Base-by-base conservation (phyloP, 2,888 invertebrate genomes). In the Omphaloscelis lunosa region DNA sequence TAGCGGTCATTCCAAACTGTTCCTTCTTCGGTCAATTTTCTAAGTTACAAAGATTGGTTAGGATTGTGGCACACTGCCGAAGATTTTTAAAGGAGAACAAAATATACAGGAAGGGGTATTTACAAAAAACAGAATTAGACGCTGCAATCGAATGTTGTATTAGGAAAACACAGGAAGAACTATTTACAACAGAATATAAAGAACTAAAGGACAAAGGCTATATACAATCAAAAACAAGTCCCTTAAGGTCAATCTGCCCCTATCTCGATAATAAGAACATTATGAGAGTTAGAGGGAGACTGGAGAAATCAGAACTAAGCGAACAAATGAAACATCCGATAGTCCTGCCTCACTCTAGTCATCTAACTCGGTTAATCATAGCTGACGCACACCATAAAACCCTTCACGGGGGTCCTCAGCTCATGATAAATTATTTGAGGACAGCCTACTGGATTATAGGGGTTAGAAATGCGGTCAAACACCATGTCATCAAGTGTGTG, bases 81-180 rank as follows among this genome's bases (percentile, higher is more conserved):
- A n/a, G 73, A 48, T 66, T 73, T 29, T 29, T 73, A 72, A 72
- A 56, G 23, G n/a, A 73, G 23, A 66, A 45, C 66, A 73, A 56
- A 72, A n/a, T 11, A 17, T 11, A 66, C n/a, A 29, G 27, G 7
- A 51, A 51, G n/a, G 2, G 4, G n/a, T 66, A 73, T 58, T 73
- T 73, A 66, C 65, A 66, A 65, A 73, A 65, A 20, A 8, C 0
- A n/a, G 58, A 73, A 66, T 23, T 72, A 45, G 65, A 66, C 7
- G 66, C 41, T 2, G 71, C 71, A 17, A 11, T 71, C 15, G 62
- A 71, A 34, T 51, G 51, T n/a, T 71, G 71, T 51, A 65, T 56
- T 34, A 53, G 41, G 23, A 56, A 58, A 53, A 73, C 65, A 66
- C 45, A 66, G 29, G 12, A 23, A n/a, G 45, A 66, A 34, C 7